Evolutionary conservation across 1,140 invertebrate species (phyloP), one percentile per base, ranked within the genome.

Genomic region (Saccostrea echinata): DNA sequence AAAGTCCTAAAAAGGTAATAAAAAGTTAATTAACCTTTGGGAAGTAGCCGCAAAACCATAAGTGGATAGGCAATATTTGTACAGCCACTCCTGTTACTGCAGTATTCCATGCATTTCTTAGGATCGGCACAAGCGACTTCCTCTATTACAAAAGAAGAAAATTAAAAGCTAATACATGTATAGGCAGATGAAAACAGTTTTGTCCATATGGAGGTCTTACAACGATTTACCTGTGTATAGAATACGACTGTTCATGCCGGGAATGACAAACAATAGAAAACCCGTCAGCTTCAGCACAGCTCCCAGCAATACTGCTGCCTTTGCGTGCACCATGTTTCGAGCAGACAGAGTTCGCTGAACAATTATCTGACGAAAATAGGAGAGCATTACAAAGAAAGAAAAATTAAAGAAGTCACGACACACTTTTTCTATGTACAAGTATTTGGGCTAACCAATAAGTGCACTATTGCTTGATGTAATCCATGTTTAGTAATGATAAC

Each of bases 231-330:
- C 90, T 88, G 93, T 91, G 76, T 91, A 95, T 0, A 96, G 91
- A 76, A 96, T 94, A 83, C 96, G 90, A 27, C 95, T 94, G 43
- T 95, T 95, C 96, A 96, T 96, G 51, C 96, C 96, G 11, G 96
- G 96, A 88, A 96, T 94, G 18, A 96, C 95, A 81, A 96, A 94
- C 13, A 96, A 88, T 87, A 95, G 96, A 76, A 96, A 89, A 1
- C 95, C 95, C 12, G 96, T 91, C 80, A 96, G 92, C 91, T 96
- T 96, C 12, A 96, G 88, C 86, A 91, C 93, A 3, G 94, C 95
- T 1, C 95, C 95, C 12, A 96, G 86, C 33, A 96, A 91, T 76
- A 94, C 94, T 0, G 95, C 96, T 24, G 93, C 95, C 92, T 96
- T 96, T 0, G 95, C 96, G 91, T 96, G 95, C 6, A 90, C 91